Base-by-base conservation (phyloP, 2,888 invertebrate species). In the Diabrotica balteata region DNA sequence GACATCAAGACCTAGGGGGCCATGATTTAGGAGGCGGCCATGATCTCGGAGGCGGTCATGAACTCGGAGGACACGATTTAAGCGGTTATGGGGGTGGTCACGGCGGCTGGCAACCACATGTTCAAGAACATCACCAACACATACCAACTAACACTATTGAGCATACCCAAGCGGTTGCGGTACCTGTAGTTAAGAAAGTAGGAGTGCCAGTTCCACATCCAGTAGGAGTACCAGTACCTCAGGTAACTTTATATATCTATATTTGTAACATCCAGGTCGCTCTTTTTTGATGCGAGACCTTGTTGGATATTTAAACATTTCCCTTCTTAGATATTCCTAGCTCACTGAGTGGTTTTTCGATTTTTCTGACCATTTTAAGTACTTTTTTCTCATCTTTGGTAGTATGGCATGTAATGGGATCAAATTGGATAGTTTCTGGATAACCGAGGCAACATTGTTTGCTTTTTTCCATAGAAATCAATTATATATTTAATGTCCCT, bases 171-270 rank as follows among this genome's bases (percentile, higher is more conserved):
- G 90, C 90, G 1, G 89, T 91, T 74, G 90, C 90, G 55, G 88
- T 90, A 58, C 90, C 89, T 7, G 90, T 91, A 66, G 87, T 91
- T 70, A 91, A 91, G 84, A 91, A 91, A 84, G 86, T 91, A 72
- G 91, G 90, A 0, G 88, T 91, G 10, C 90, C 91, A n/a, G 88
- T 91, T 58, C 92, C 91, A 0, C 91, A 92, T 77, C 90, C 91
- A 0, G 89, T 91, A 32, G 90, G 90, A 0, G 89, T 91, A 0
- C 89, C 90, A 7, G 90, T 91, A 17, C 92, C 90, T 46, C 89
- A 89, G 81, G 88, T 89, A 50, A 55, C n/a, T 78, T 44, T 11
- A 10, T 9, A 51, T 11, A 51, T 2, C 8, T 32, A 49, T 7
- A 11, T 49, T 32, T 32, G 32, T 32, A 5, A 32, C 32, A 4